Conservation (phyloP, 64 coral and sea anemone genomes). For the Platygyra sinensis region DNA sequence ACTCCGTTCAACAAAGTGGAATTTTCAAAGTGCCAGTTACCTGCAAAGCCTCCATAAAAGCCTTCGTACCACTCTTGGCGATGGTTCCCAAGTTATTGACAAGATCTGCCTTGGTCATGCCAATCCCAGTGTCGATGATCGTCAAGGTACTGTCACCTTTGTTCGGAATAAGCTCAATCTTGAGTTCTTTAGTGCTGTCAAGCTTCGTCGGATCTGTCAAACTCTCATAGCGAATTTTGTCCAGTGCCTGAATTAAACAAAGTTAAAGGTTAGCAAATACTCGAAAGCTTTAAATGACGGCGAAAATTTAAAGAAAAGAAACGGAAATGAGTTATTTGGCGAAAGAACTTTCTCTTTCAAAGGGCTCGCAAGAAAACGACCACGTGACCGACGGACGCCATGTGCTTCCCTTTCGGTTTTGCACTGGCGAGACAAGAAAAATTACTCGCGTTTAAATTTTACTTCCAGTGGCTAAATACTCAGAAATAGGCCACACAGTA, state of each 20-base stretch:
- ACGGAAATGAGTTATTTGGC: neutral
- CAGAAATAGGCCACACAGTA: neutral
- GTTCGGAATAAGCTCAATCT: conserved; percentile 83
- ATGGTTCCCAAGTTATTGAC: conserved; percentile 98
- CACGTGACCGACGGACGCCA: neutral
- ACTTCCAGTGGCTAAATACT: neutral
- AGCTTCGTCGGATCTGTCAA: conserved; percentile 87
- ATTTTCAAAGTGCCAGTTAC: neutral
- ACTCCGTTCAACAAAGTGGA: neutral
- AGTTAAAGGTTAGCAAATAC: neutral
- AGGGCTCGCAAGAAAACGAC: neutral
- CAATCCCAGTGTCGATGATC: conserved; percentile 88
- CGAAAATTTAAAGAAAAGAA: neutral
- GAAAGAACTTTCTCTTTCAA: neutral
- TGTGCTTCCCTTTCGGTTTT: neutral
- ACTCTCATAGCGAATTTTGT: conserved; percentile 97
- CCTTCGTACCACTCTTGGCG: conserved; percentile 96
- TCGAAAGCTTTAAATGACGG: neutral
- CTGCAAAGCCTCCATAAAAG: conserved; percentile 97
- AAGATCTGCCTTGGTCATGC: conserved; percentile 98
- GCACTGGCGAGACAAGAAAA: neutral
- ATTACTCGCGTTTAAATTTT: neutral
- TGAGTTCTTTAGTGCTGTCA: conserved; percentile 90
- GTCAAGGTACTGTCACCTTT: conserved; percentile 79
- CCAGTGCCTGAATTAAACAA: conserved; percentile 75